Evolutionary conservation across 2,113 vertebrate genomes (phyloP).

Genomic region (Diphyllodes magnificus): DNA sequence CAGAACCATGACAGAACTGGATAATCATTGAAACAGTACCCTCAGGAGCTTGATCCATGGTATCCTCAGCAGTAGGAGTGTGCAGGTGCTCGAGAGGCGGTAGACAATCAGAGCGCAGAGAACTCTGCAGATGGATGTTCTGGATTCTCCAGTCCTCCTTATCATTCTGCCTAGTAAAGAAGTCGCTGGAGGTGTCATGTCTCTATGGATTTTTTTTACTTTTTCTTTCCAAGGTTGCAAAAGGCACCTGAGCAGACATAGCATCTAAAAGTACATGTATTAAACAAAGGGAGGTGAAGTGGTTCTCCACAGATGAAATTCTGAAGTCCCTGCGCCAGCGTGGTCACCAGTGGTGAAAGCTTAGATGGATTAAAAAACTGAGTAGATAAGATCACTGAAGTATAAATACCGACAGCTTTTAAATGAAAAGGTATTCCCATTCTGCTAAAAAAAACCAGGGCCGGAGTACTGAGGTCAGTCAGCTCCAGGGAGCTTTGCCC

Average conservation of each 20-base stretch:
- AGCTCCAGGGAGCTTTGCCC: not conserved
- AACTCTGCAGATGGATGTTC: not conserved
- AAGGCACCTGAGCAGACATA: not conserved
- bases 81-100: not conserved
- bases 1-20: not conserved
- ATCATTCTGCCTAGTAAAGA: not conserved
- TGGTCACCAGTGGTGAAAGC: not conserved
- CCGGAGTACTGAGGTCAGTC: not conserved
- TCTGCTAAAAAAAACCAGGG: not conserved
- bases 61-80: not conserved
- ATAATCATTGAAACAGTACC: not conserved
- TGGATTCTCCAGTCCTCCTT: not conserved
- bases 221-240: not conserved
- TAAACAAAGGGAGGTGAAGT: not conserved
- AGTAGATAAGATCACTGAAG: not conserved
- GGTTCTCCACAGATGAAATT: not conserved
- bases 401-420: not conserved
- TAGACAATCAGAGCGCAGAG: not conserved
- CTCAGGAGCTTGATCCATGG: not conserved
- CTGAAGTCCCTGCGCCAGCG: not conserved
- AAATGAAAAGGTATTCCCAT: not conserved
- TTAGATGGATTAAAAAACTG: not conserved
- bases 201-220: not conserved
- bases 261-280: not conserved
- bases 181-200: not conserved